Evolutionary conservation across 2,888 invertebrate species (phyloP).

Genomic region (Pyrgus malvae): DNA sequence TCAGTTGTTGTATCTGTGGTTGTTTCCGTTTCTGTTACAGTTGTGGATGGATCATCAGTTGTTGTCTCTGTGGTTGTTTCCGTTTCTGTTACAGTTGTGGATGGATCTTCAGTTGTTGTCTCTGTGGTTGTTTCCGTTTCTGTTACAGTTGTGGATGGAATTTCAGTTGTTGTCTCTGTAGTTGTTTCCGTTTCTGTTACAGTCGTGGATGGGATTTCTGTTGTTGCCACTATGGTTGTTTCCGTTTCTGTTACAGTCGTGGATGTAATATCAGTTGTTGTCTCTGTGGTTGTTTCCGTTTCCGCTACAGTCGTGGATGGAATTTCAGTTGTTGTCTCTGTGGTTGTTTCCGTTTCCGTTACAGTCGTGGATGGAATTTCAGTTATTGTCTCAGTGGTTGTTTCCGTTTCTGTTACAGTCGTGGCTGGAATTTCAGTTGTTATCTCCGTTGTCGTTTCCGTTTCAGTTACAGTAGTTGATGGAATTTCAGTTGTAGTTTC

Average conservation of each 20-base stretch:
- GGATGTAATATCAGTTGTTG: neutral
- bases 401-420: conserved; percentile 12
- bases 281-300: neutral
- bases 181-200: neutral
- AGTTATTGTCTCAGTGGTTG: neutral
- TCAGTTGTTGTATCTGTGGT: neutral
- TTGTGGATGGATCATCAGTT: neutral
- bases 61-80: neutral
- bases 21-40: neutral
- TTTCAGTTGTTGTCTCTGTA: neutral
- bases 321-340: conserved; percentile 1
- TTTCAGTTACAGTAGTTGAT: neutral
- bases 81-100: neutral
- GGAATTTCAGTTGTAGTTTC: conserved; percentile 1
- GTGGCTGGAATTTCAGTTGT: conserved; percentile 11
- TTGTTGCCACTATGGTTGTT: too few relatives aligned
- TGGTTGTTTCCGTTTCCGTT: conserved; percentile 21
- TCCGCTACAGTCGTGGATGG: conserved; percentile 1
- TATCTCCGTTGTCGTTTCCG: neutral
- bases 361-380: conserved; percentile 1
- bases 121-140: neutral
- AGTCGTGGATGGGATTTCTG: neutral
- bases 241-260: too few relatives aligned
- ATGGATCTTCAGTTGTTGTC: conserved; percentile 4
- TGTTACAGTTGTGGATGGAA: neutral